Conservation (phyloP, 92 coral and sea anemone species). For the Micromussa lordhowensis region DNA sequence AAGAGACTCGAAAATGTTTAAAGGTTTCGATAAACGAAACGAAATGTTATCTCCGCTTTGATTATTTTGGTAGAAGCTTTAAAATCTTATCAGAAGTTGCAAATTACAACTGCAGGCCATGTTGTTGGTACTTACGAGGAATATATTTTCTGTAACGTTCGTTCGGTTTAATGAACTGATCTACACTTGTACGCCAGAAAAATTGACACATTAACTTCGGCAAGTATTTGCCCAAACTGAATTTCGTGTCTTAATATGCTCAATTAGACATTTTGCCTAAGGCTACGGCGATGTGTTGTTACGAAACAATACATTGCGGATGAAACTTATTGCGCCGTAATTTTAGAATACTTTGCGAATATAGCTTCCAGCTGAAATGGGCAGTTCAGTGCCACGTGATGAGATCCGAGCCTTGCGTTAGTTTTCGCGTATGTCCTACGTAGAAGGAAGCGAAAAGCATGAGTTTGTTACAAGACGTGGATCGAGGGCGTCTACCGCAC, state of each 20-base stretch:
- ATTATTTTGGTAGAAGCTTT: background rate
- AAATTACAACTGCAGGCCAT: background rate
- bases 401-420: background rate
- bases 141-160: background rate
- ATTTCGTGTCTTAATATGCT: background rate
- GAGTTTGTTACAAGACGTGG: background rate
- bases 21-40: background rate
- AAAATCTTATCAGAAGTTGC: background rate
- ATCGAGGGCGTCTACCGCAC: background rate
- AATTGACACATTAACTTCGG: background rate
- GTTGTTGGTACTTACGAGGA: background rate
- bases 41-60: background rate
- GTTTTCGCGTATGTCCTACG: background rate
- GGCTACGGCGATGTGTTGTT: background rate
- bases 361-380: background rate
- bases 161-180: too few relatives aligned
- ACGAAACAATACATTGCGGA: background rate
- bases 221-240: background rate
- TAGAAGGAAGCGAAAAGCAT: background rate
- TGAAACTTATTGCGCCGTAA: background rate
- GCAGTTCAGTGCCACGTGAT: background rate
- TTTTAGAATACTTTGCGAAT: background rate
- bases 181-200: background rate
- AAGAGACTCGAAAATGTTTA: background rate
- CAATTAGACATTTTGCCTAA: constrained; percentile 4